These are phyloP conservation scores for Falco punctatus DNA, from an alignment of 2,113 vertebrate species.

Conservation along the genomic window DNA sequence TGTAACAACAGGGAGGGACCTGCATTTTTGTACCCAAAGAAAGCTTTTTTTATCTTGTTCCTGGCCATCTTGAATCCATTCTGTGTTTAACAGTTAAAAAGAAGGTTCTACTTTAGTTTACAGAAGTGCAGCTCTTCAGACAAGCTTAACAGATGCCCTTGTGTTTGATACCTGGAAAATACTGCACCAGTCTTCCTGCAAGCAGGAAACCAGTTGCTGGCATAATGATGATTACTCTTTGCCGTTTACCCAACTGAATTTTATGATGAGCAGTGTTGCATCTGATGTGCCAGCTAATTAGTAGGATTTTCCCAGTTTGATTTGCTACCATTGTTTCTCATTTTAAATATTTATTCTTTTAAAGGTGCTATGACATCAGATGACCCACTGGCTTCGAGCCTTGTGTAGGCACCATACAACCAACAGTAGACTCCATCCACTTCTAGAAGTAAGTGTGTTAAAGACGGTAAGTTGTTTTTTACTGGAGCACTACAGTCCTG, in stretches of 20 bases:
- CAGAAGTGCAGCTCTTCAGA: background rate
- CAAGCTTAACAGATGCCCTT: no score
- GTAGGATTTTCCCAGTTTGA: background rate
- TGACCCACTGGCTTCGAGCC: background rate
- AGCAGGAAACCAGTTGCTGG: background rate
- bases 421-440: background rate
- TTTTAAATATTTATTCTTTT: background rate
- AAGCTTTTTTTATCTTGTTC: background rate
- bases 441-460: background rate
- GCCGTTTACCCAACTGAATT: constrained; percentile 54
- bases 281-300: constrained; percentile 46
- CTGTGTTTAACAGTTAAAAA: background rate
- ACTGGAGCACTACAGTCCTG: no score
- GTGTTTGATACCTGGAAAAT: background rate
- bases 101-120: background rate
- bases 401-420: background rate
- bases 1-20: background rate
- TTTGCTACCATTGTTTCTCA: background rate
- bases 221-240: background rate
- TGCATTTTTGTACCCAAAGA: background rate
- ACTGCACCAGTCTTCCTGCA: rapidly evolving
- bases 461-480: background rate
- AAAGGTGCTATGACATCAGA: background rate
- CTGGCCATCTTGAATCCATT: background rate
- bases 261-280: constrained; percentile 13